Conservation (phyloP, 1,140 invertebrate species). For the Nasonia longicornis region DNA sequence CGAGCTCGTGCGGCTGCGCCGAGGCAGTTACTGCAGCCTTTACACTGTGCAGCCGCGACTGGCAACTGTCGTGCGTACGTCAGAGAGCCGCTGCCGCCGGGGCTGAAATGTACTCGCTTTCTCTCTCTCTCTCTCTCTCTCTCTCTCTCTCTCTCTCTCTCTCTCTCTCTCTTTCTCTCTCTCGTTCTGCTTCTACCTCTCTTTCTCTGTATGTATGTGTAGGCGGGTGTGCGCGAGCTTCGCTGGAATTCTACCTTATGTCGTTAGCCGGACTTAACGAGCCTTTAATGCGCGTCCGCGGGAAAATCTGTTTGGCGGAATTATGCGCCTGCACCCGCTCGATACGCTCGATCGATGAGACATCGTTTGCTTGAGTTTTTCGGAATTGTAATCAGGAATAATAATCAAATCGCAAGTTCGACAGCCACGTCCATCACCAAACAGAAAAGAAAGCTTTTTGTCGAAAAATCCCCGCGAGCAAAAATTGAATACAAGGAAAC, state of each 20-base stretch:
- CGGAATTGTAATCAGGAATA: too few relatives aligned
- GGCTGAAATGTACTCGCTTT: slow-evolving; percentile 1
- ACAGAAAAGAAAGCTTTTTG: too few relatives aligned
- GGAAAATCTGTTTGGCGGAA: slow-evolving; percentile 36
- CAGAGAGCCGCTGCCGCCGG: neutral
- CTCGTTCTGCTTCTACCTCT: neutral
- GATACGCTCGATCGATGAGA: neutral
- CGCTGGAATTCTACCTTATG: slow-evolving; percentile 1
- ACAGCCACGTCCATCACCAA: too few relatives aligned
- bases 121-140: neutral
- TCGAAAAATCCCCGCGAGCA: too few relatives aligned
- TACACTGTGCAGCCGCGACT: slow-evolving; percentile 39
- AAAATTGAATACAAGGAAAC: neutral
- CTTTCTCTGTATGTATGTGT: neutral
- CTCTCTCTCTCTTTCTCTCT: neutral
- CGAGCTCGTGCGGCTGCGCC: slow-evolving; percentile 50
- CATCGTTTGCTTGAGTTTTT: too few relatives aligned
- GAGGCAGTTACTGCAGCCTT: slow-evolving; percentile 11
- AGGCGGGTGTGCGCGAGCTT: neutral
- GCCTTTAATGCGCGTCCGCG: slow-evolving; percentile 34
- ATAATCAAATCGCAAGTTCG: too few relatives aligned
- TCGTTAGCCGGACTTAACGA: slow-evolving; percentile 44
- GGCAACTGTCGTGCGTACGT: slow-evolving; percentile 37
- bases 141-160: neutral
- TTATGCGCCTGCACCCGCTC: neutral